Percentiles rank a stretch among this genome's conserved stretches.
These are phyloP conservation scores for Colletes gigas DNA, from an alignment of 1,140 invertebrate genomes.

Conservation along the genomic window DNA sequence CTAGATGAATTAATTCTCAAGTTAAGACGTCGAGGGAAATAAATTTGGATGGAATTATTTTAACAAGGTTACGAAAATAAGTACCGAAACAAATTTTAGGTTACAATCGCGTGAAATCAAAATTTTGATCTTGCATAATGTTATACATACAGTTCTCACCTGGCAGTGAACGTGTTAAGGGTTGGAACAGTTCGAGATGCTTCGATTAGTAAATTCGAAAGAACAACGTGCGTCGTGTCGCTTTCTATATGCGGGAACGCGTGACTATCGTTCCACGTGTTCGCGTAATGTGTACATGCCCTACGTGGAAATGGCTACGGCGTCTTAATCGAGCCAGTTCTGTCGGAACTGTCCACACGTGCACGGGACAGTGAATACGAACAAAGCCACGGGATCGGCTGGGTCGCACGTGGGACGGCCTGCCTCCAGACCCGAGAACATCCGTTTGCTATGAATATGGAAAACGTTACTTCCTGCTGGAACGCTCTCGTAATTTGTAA, in stretches of 20 bases:
- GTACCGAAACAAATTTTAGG: too few species aligned
- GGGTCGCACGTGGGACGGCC: conserved; percentile 20
- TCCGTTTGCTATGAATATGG: conserved; percentile 21
- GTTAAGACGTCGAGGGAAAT: too few species aligned
- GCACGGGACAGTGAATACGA: conserved; percentile 4
- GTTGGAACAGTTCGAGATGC: too few species aligned
- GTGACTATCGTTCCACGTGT: conserved; percentile 24
- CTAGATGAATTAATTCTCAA: too few species aligned
- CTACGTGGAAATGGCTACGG: conserved; percentile 9
- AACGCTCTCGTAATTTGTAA: background rate
- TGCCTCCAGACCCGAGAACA: background rate
- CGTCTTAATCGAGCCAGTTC: conserved; percentile 30
- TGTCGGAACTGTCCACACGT: conserved; percentile 30
- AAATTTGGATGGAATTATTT: too few species aligned
- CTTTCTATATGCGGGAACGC: background rate
- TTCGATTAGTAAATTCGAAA: too few species aligned
- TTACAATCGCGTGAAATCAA: too few species aligned
- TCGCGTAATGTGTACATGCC: background rate
- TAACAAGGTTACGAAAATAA: too few species aligned
- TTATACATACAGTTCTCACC: too few species aligned
- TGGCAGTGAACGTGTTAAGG: too few species aligned
- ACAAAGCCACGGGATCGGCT: background rate
- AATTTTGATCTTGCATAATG: too few species aligned
- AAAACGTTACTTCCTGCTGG: conserved; percentile 11
- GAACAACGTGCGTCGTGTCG: background rate